Base-by-base conservation (phyloP, 2,797 vertebrate species). In the Oreonectes daqikongensis region DNA sequence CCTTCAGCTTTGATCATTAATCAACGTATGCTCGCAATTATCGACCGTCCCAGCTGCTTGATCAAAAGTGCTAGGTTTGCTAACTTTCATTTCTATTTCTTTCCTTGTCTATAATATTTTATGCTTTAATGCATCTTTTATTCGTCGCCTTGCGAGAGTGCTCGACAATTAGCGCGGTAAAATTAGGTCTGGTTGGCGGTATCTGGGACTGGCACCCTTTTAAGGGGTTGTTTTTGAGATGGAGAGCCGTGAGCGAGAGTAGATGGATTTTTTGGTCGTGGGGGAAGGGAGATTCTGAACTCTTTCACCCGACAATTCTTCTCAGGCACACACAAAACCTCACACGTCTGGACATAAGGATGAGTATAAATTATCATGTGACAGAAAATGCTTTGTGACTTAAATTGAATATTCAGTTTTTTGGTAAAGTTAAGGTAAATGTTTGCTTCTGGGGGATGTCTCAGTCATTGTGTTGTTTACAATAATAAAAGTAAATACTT, bases 311-410 rank as follows among this genome's bases (percentile, higher is more conserved):
- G 57, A 68, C 75, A 44, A 59, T 82, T 82, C 75, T 72, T 82
- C 75, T 80, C 77, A 70, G 81, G 52, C 80, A 82, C 76, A 84
- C 83, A 84, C 76, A 80, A 84, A 82, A 79, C 78, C 81, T 73
- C 64, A 82, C 71, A 78, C 61, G 78, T 81, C 72, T 73, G 83
- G 79, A 68, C 81, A 81, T 69, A 67, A 79, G 30, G 78, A 80
- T 82, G 81, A 74, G 80, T 67, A 61, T 71, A 75, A 81, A 77
- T 72, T 28, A 79, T 69, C 70, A 52, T 72, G 72, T 75, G 60
- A 44, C 48, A 61, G 32, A 66, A 15, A 42, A 65, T n/a, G 26
- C 17, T 5, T 32, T 18, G n/a, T n/a, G 10, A 18, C 22, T 46
- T 15, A 20, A 10, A 55, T 46, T 10, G 30, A 69, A 73, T 38